Evolutionary conservation across 2,797 vertebrate species (phyloP).

Genomic region (Hoplostethus atlanticus): DNA sequence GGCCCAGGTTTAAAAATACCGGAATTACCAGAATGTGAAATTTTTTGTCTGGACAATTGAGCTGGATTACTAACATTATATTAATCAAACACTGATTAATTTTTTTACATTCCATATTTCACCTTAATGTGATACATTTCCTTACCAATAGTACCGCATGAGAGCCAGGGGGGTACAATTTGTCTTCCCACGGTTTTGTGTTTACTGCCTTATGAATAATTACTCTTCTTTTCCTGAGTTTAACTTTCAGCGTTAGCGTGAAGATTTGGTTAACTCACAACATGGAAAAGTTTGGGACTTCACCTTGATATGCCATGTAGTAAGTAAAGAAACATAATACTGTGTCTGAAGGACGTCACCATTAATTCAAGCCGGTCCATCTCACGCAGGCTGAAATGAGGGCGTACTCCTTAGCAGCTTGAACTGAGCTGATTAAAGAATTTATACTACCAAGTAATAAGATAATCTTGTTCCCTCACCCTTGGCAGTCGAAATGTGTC

Average conservation of each 20-base stretch:
- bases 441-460: slow-evolving; percentile 54
- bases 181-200: slow-evolving; percentile 49
- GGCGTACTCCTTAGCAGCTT: slow-evolving; percentile 48
- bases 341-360: slow-evolving; percentile 46
- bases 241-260: slow-evolving; percentile 13
- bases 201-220: slow-evolving; percentile 72
- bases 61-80: background rate
- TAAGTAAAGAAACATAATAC: slow-evolving; percentile 13
- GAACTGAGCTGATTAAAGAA: slow-evolving; percentile 71
- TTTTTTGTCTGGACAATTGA: background rate
- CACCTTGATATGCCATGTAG: slow-evolving; percentile 56
- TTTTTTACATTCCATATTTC: slow-evolving; percentile 5
- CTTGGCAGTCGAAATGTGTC: slow-evolving; percentile 60
- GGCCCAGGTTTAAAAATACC: too few species aligned
- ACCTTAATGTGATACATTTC: slow-evolving; percentile 19
- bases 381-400: slow-evolving; percentile 44
- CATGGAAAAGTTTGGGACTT: slow-evolving; percentile 42
- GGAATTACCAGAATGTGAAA: background rate
- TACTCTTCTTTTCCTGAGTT: slow-evolving; percentile 18
- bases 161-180: slow-evolving; percentile 28
- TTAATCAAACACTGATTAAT: background rate
- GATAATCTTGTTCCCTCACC: slow-evolving; percentile 66
- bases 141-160: background rate
- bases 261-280: slow-evolving; percentile 43
- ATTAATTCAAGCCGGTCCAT: slow-evolving; percentile 61